Evolutionary conservation across 2,797 vertebrate genomes (phyloP).

Genomic region (Phoebastria nigripes): DNA sequence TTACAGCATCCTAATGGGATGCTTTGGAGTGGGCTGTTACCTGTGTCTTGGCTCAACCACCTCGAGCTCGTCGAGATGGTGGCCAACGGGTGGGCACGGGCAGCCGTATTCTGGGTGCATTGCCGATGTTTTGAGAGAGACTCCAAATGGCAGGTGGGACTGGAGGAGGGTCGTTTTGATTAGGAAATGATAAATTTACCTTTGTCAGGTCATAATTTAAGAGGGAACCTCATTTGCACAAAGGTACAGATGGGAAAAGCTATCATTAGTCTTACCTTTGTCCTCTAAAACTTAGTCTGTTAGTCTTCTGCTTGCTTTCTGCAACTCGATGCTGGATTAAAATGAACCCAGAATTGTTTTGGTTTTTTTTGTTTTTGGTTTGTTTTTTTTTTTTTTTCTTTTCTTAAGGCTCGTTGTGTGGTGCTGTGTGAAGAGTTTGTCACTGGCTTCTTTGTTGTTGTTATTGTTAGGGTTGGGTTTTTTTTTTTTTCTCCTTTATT

Average conservation of each 20-base stretch:
- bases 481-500: not conserved
- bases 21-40: not conserved
- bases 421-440: not conserved
- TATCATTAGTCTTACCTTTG: not conserved
- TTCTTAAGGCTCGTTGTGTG: not conserved
- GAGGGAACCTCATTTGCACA: not conserved
- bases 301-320: not conserved
- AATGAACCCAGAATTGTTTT: not conserved
- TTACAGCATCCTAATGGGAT: fast-evolving
- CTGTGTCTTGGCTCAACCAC: not conserved
- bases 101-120: not conserved
- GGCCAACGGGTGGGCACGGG: not conserved
- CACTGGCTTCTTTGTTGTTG: not conserved
- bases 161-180: not conserved
- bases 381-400: not conserved
- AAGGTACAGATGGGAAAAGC: not conserved
- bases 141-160: not conserved
- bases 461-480: not conserved
- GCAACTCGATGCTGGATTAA: not conserved
- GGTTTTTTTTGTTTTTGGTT: too few species aligned
- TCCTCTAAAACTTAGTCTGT: not conserved
- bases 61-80: not conserved
- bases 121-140: not conserved
- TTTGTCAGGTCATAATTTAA: not conserved
- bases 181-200: not conserved